Base-by-base conservation (phyloP, 2,888 invertebrate genomes). In the Cyaniris semiargus region DNA sequence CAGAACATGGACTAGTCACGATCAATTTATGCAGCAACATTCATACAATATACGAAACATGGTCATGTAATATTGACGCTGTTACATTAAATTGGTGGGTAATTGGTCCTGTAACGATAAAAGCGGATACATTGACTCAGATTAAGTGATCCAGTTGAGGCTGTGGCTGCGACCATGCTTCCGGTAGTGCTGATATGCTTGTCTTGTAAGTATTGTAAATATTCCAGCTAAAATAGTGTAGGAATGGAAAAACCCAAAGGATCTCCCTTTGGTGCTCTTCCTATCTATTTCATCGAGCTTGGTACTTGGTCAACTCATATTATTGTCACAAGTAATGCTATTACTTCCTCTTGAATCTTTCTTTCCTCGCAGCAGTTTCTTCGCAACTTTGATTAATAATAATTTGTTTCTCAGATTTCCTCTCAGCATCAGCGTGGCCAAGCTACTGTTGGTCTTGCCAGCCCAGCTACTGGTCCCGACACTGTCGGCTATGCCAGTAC, bases 171-270 rank as follows among this genome's bases (percentile, higher is more conserved):
- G 13, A 21, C 18, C 27, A 66, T 66, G 66, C 66, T 66, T 18
- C 66, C 66, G 15, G 27, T 66, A 6, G 15, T 31, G 66, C 15
- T 66, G 18, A 31, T 66, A 66, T 66, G 66, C 15, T 66, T 66
- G 18, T 15, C 66, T 66, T 66, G 66, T 66, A 15, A 66, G 66
- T 66, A 18, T 66, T 66, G 66, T 66, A 15, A 66, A 31, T 66
- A 18, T 66, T 53, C 18, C 18, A 53, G 18, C 53, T 53, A 5
- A 53, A 53, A 53, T 10, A 5, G 5, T 53, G 18, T 18, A 18
- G 1, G 53, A 53, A 53, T 53, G 44, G 44, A 3, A 13, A 10
- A 44, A 44, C 44, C 3, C 44, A 44, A 44, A 44, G 10, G 3
- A 44, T 13, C 44, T 44, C 3, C 10, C 44, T 44, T 44, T 44